phyloP scores from a whole-genome alignment of 2,888 invertebrate species.

The Nemurella pictetii region DNA sequence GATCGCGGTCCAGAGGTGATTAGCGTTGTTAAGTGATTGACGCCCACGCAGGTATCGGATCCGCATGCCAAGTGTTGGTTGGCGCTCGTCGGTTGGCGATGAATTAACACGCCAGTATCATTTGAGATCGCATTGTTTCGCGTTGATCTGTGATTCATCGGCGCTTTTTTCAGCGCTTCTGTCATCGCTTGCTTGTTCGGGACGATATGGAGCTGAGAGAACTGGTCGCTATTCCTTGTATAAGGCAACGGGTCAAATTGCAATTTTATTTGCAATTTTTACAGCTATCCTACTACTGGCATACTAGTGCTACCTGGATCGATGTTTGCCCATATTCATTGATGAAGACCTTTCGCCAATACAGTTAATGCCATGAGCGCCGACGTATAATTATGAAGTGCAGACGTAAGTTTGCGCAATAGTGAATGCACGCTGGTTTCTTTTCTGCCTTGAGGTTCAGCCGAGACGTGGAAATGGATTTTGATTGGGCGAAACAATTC shows the following conservation, averaged over 20 bases:
- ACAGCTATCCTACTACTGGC: neutral
- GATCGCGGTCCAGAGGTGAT: neutral
- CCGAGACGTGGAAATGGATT: neutral
- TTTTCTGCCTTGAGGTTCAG: neutral
- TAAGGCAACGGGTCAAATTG: neutral
- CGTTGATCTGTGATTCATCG: neutral
- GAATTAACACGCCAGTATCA: neutral
- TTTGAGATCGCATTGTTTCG: neutral
- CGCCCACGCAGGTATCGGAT: neutral
- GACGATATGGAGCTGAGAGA: neutral
- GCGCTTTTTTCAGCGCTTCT: neutral
- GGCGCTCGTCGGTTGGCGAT: neutral
- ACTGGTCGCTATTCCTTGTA: neutral
- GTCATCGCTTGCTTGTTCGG: too few species aligned
- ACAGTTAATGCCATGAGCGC: neutral
- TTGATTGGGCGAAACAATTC: neutral
- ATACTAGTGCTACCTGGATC: neutral
- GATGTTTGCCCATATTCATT: constrained; percentile 8
- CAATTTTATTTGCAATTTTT: neutral
- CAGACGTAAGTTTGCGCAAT: neutral
- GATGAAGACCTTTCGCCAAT: constrained; percentile 2
- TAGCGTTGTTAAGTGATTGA: neutral
- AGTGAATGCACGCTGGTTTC: neutral
- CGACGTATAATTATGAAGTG: neutral
- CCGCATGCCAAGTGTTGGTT: neutral